Base-by-base conservation (phyloP, 2,113 vertebrate genomes). In the Coryphaenoides rupestris region DNA sequence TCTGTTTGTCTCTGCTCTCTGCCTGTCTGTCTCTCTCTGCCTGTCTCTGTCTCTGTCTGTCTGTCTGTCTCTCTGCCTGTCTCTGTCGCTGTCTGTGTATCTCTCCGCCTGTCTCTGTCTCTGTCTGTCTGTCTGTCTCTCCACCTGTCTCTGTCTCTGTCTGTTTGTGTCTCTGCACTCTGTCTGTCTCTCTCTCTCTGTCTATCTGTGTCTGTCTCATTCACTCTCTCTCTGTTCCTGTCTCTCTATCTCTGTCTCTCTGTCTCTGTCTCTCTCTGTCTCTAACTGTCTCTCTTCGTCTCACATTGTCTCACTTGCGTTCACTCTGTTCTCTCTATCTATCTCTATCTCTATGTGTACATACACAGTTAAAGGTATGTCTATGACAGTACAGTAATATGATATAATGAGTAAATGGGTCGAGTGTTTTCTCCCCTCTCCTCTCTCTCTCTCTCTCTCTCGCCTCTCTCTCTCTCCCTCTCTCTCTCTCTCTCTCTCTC, bases 1-100 rank as follows among this genome's bases (percentile, higher is more conserved):
- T 54, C 55, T 22, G 24, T 68, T 9, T 60, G 5, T 68, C 58
- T 61, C 3, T 24, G 21, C 28, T 33, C 54, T 40, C 33, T 58
- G n/a, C 26, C 13, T 16, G 10, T 21, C 17, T 33, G 16, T 28
- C 45, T 13, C 7, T 21, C 47, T 28, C 14, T 62, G 12, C 10
- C 17, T 21, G 13, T 6, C 16, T 17, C 10, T 40, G 24, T 5
- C 50, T 17, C 5, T 33, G 13, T 24, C 7, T 19, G 40, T 45
- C 9, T 19, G 16, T 21, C 28, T 55, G 19, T 15, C 53, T 65
- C 24, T 40, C 28, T 55, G 15, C 12, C 62, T 9, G 1, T 23
- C 61, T 16, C 49, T 24, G 23, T 16, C 21, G 21, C 21, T 22
- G 10, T 23, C 14, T 16, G 17, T 59, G 1, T 59, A 15, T 62